Evolutionary conservation across 2,113 vertebrate species (phyloP), one percentile per base, ranked within the genome.

Genomic region (Sceloporus undulatus): DNA sequence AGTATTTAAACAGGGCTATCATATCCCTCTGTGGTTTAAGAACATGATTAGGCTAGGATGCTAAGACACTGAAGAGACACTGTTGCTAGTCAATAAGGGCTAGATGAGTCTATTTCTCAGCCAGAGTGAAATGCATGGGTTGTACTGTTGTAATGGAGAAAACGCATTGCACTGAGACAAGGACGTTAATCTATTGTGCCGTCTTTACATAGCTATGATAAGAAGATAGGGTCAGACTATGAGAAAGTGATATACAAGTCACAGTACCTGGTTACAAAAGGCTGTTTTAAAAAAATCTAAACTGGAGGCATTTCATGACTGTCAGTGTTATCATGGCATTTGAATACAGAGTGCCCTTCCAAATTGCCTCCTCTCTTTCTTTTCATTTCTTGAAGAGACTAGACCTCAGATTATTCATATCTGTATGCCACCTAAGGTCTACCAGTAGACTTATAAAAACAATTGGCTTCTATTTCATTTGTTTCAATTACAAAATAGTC

Each of bases 391-490:
- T 42, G 0, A 0, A 87, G 65, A 87, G 80, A 48, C 0, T 0
- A 0, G 66, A 66, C 73, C 42, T 71, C 0, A 1, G 1, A 27
- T 27, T 52, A 70, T 29, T 52, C 38, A 29, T 66, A 29, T 66
- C 59, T 40, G n/a, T 0, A 0, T 0, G 0, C 66, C 88, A 48
- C 29, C 48, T 29, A 56, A 88, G 68, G 0, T 3, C 52, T 80
- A 79, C 0, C 1, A 74, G 65, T 0, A 1, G 54, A 29, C 5
- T 0, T 0, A 0, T 68, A 42, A 10, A 81, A 62, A 62, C 29
- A 0, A 48, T 48, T 48, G 48, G 48, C 7, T 75, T 2, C 1
- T 48, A 34, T 62, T 7, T 0, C 8, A 1, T 73, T 0, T 0
- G 68, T 59, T 48, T 10, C 0, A 0, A 74, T 52, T 86, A 82